Evolutionary conservation across 2,113 vertebrate species (phyloP).

Genomic region (Coregonus clupeaformis): DNA sequence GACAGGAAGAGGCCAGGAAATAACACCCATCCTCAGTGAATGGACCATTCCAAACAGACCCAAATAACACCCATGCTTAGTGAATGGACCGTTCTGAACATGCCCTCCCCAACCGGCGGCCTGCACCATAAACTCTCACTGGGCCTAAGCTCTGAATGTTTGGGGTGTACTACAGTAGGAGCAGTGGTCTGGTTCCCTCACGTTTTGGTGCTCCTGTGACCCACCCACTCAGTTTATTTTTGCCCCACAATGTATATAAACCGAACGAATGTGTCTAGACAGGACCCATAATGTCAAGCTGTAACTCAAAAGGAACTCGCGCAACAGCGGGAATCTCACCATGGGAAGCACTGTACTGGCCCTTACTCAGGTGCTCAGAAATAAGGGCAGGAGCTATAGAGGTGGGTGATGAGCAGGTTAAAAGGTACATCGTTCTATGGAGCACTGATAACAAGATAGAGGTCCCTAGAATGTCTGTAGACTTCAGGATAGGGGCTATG

Average conservation of each 20-base stretch:
- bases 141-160: not conserved
- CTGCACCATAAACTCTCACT: not conserved
- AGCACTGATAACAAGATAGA: too few relatives aligned
- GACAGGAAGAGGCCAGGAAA: slow-evolving; percentile 70
- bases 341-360: not conserved
- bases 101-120: slow-evolving; percentile 3
- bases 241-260: too few relatives aligned
- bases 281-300: not conserved
- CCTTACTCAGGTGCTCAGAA: not conserved
- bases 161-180: not conserved
- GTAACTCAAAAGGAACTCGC: slow-evolving; percentile 13
- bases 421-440: not conserved
- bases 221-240: not conserved
- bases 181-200: not conserved
- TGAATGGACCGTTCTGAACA: slow-evolving; percentile 25
- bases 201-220: not conserved
- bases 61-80: slow-evolving; percentile 44
- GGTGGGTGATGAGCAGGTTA: not conserved
- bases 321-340: not conserved
- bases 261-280: not conserved
- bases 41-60: slow-evolving; percentile 57
- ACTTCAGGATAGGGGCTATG: too few relatives aligned
- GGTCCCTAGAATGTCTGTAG: too few relatives aligned
- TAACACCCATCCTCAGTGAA: slow-evolving; percentile 73
- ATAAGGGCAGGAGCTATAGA: slow-evolving; percentile 35